These are phyloP conservation scores for Drosophila kanapiae DNA, from an alignment of 1,140 invertebrate species.

Conservation along the genomic window DNA sequence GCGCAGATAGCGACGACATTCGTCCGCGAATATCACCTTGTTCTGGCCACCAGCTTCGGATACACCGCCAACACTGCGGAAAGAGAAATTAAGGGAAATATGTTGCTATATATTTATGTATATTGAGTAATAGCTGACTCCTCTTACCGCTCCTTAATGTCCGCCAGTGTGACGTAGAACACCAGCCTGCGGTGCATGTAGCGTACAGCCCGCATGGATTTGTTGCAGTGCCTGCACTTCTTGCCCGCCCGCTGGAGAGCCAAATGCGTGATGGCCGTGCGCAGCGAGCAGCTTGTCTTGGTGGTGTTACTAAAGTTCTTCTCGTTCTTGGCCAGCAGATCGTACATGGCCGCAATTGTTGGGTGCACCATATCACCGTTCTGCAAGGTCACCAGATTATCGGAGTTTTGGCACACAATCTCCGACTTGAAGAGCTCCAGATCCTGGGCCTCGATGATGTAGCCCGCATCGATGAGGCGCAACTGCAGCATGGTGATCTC, in stretches of 20 bases:
- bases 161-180: conserved; percentile 85
- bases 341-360: conserved; percentile 63
- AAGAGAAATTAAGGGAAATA: neutral
- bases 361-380: conserved; percentile 75
- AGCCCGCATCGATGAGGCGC: conserved; percentile 91
- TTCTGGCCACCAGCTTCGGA: conserved; percentile 61
- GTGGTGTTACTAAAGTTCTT: conserved; percentile 64
- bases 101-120: no score
- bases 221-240: conserved; percentile 88
- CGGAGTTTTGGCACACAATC: conserved; percentile 72
- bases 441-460: conserved; percentile 90
- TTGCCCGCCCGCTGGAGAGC: conserved; percentile 86
- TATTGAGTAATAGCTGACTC: no score
- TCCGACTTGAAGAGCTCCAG: conserved; percentile 87
- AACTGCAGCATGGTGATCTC: conserved; percentile 90
- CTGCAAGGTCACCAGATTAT: conserved; percentile 66
- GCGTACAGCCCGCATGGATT: conserved; percentile 87
- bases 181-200: conserved; percentile 88
- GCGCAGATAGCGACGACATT: conserved; percentile 90
- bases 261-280: conserved; percentile 87
- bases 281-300: conserved; percentile 88
- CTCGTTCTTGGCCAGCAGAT: conserved; percentile 60
- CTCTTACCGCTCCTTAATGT: conserved; percentile 76
- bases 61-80: conserved; percentile 43
- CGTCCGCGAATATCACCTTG: conserved; percentile 86